Base-by-base conservation (phyloP, 2,888 invertebrate genomes). In the Spisula subtruncata region DNA sequence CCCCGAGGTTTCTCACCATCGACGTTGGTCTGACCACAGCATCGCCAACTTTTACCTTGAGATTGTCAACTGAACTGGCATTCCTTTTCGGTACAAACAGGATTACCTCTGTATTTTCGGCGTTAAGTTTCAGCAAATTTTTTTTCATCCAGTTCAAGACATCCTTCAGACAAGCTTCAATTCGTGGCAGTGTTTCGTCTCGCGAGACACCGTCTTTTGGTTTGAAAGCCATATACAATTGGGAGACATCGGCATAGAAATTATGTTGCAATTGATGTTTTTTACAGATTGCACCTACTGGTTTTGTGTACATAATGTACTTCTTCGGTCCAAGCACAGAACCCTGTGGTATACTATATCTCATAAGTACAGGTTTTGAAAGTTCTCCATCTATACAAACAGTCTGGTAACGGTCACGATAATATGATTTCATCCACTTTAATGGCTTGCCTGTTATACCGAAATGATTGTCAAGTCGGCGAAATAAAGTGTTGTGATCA, bases 191-290 rank as follows among this genome's bases (percentile, higher is more conserved):
- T 29, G 81, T 79, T 35, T 89, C 89, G 25, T 35, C 35, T 29
- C n/a, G 18, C n/a, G 87, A 51, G 66, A 75, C 79, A 0, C 32
- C 25, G 51, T 83, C 56, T 81, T 81, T 83, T n/a, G 87, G 86
- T 85, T 81, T 41, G 46, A 92, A 91, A 16, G 84, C 84, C 32
- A 87, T n/a, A n/a, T 90, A 87, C 14, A 92, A 16, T 66, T 91
- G 89, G 25, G 87, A 87, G 71, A 90, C 88, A 81, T 87, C 88
- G 2, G 90, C 90, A 80, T 92, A 89, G 54, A 89, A 92, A 81
- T 92, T 86, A 46, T 92, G 83, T 20, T 51, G 29, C 16, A 92
- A 79, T 82, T 85, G 84, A 87, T 92, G 87, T 16, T 88, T 86
- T 41, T 56, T 81, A 25, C 90, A 90, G 41, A 93, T 82, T 29